These are phyloP conservation scores for Labeo rohita DNA, from an alignment of 2,113 vertebrate genomes.

Conservation along the genomic window DNA sequence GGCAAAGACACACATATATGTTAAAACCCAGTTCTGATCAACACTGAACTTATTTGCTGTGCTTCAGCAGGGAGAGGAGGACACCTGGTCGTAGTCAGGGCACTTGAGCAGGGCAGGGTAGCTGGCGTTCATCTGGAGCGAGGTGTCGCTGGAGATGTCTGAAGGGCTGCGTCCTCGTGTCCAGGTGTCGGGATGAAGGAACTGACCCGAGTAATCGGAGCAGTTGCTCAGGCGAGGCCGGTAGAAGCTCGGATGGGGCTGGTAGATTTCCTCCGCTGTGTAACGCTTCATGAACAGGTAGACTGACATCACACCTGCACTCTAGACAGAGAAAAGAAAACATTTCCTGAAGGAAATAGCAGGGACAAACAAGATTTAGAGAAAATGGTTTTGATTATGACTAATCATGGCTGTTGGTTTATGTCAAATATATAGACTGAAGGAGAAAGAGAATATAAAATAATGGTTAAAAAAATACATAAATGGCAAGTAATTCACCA, in stretches of 20 bases:
- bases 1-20: not conserved
- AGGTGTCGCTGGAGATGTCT: conserved; percentile 88
- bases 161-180: conserved; percentile 85
- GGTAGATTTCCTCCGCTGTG: conserved; percentile 86
- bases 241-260: conserved; percentile 86
- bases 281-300: conserved; percentile 94
- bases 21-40: not conserved
- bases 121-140: conserved; percentile 87
- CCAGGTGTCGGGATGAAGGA: conserved; percentile 86
- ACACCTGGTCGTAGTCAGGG: conserved; percentile 89
- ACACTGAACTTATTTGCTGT: not conserved
- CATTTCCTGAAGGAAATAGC: not conserved
- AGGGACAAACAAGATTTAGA: not conserved
- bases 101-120: conserved; percentile 90
- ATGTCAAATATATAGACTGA: not conserved
- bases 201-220: conserved; percentile 90
- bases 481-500: not conserved
- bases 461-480: no score
- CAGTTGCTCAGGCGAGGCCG: conserved; percentile 89
- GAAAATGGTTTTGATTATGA: not conserved
- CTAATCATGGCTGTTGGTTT: not conserved
- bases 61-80: conserved; percentile 87
- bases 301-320: conserved; percentile 89
- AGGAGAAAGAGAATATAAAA: not conserved
- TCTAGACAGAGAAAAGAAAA: conserved; percentile 67